phyloP scores from a whole-genome alignment of 2,797 vertebrate genomes.

The Danio kyathit region DNA sequence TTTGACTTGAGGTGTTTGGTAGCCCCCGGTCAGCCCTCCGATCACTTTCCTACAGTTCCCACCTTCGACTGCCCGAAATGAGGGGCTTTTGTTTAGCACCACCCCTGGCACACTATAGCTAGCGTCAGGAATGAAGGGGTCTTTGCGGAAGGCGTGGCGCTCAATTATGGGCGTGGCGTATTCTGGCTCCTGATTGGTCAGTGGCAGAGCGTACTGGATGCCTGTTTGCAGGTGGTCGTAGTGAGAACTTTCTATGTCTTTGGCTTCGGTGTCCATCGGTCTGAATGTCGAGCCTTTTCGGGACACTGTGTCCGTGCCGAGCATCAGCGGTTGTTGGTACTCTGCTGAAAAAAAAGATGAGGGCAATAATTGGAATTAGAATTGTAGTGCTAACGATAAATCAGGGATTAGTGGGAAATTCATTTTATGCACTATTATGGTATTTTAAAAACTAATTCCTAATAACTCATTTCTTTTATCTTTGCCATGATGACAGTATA shows the following conservation, averaged over 20 bases:
- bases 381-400: neutral
- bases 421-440: neutral
- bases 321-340: conserved; percentile 87
- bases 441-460: too few relatives aligned
- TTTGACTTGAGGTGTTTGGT: conserved; percentile 77
- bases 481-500: too few relatives aligned
- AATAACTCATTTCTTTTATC: too few relatives aligned
- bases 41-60: conserved; percentile 56
- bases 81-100: conserved; percentile 74
- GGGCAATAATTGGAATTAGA: neutral
- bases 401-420: too few relatives aligned
- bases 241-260: conserved; percentile 74
- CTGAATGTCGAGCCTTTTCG: conserved; percentile 89
- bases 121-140: conserved; percentile 71
- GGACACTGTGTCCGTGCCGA: conserved; percentile 82
- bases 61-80: conserved; percentile 71
- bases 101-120: conserved; percentile 78
- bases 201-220: conserved; percentile 86
- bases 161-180: conserved; percentile 89
- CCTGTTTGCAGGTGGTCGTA: conserved; percentile 79
- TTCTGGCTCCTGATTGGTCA: conserved; percentile 83
- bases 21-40: conserved; percentile 64
- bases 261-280: conserved; percentile 81
- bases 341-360: conserved; percentile 71
- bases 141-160: conserved; percentile 74